Evolutionary conservation across 2,888 invertebrate species (phyloP).

Genomic region (Cephus sareptanus): DNA sequence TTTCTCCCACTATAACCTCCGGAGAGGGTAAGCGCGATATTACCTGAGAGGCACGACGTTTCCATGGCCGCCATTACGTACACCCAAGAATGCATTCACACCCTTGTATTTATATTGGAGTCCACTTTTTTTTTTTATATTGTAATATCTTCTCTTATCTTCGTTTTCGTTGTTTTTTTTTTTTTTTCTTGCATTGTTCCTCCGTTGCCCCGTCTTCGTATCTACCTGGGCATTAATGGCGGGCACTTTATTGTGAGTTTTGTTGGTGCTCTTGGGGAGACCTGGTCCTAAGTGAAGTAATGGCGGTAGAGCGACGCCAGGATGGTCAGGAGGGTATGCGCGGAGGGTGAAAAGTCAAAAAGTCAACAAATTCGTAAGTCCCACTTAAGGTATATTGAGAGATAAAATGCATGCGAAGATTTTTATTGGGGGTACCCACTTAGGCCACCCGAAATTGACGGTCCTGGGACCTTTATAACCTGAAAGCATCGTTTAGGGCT

Average conservation of each 20-base stretch:
- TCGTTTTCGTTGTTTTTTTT: too few species aligned
- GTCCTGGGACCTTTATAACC: constrained; percentile 19
- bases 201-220: too few species aligned
- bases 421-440: constrained; percentile 19
- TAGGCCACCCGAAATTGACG: constrained; percentile 3
- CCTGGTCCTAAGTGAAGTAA: neutral
- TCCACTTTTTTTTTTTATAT: too few species aligned
- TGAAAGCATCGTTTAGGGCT: constrained; percentile 19
- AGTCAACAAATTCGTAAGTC: constrained; percentile 24
- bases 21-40: neutral
- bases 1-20: constrained; percentile 9
- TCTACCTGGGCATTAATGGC: too few species aligned
- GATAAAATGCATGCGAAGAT: constrained; percentile 12
- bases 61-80: neutral
- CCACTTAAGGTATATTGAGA: constrained; percentile 26
- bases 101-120: too few species aligned
- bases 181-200: too few species aligned
- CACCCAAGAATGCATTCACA: too few species aligned
- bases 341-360: constrained; percentile 17
- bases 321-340: constrained; percentile 10
- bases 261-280: too few species aligned
- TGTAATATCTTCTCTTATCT: too few species aligned
- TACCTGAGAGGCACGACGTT: neutral
- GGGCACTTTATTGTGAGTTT: too few species aligned
- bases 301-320: neutral